A percentile compares a stretch with the other conserved stretches of the same genome.
These are phyloP conservation scores for Aramus guarauna DNA, from an alignment of 2,113 vertebrate genomes.

Conservation along the genomic window DNA sequence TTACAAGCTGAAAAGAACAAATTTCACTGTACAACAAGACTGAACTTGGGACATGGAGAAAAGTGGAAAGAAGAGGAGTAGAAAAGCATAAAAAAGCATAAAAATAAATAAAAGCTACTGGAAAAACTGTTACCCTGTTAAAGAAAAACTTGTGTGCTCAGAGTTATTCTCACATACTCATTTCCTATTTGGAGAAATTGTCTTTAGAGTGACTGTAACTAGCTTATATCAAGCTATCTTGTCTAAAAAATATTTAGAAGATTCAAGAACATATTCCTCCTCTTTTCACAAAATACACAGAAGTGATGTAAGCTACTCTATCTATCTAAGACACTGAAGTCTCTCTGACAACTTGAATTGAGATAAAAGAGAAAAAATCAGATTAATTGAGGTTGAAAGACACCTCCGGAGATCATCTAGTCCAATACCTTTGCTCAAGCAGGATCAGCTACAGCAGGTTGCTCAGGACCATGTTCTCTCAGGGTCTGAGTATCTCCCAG, in stretches of 20 bases:
- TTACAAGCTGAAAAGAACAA: neutral
- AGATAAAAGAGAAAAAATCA: neutral
- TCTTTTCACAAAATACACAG: neutral
- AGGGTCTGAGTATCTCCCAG: neutral
- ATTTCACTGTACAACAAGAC: neutral
- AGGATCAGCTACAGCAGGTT: neutral
- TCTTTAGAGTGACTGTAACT: neutral
- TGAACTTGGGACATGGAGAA: neutral
- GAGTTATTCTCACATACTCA: neutral
- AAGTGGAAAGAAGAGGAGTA: neutral
- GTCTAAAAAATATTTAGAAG: neutral
- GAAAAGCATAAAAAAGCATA: neutral
- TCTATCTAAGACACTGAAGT: neutral
- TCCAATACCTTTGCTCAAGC: neutral
- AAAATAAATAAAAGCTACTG: neutral
- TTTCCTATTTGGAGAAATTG: neutral
- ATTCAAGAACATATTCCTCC: neutral
- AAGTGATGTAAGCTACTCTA: neutral
- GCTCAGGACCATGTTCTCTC: neutral
- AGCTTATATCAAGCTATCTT: neutral
- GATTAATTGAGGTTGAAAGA: neutral
- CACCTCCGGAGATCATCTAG: neutral
- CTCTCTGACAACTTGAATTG: neutral
- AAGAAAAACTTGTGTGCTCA: neutral
- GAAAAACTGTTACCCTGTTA: neutral